These are phyloP conservation scores for Hoplias malabaricus DNA, from an alignment of 2,113 vertebrate genomes.

Conservation along the genomic window DNA sequence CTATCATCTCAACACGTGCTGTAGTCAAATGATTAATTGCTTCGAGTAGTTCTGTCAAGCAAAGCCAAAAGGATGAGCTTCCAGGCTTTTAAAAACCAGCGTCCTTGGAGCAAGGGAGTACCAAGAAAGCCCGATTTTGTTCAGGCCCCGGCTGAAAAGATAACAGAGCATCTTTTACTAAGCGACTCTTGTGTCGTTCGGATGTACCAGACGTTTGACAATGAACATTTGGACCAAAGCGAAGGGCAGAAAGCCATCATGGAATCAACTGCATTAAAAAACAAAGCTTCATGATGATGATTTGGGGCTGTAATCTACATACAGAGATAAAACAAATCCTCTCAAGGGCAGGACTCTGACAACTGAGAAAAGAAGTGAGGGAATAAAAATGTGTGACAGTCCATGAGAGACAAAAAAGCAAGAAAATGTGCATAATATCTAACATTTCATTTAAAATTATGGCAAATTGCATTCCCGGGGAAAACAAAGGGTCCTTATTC, in stretches of 20 bases:
- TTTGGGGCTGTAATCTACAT: slow-evolving; percentile 15
- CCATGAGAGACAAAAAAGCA: slow-evolving; percentile 22
- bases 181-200: slow-evolving; percentile 15
- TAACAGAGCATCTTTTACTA: slow-evolving; percentile 20
- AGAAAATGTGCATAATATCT: slow-evolving; percentile 29
- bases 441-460: slow-evolving; percentile 52
- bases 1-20: slow-evolving; percentile 41
- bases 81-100: slow-evolving; percentile 46
- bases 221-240: not conserved
- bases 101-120: slow-evolving; percentile 42
- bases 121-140: slow-evolving; percentile 35
- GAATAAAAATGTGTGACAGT: not conserved
- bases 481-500: slow-evolving; percentile 50
- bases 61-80: slow-evolving; percentile 36
- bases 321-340: slow-evolving; percentile 18
- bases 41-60: slow-evolving; percentile 50
- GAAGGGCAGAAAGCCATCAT: not conserved
- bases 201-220: slow-evolving; percentile 24
- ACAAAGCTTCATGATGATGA: not conserved
- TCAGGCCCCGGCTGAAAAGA: slow-evolving; percentile 25
- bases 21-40: slow-evolving; percentile 52
- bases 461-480: slow-evolving; percentile 38
- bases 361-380: not conserved
- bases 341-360: not conserved
- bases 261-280: slow-evolving; percentile 15